Conservation (phyloP, 2,888 invertebrate species). For the Mactromeris polynyma region DNA sequence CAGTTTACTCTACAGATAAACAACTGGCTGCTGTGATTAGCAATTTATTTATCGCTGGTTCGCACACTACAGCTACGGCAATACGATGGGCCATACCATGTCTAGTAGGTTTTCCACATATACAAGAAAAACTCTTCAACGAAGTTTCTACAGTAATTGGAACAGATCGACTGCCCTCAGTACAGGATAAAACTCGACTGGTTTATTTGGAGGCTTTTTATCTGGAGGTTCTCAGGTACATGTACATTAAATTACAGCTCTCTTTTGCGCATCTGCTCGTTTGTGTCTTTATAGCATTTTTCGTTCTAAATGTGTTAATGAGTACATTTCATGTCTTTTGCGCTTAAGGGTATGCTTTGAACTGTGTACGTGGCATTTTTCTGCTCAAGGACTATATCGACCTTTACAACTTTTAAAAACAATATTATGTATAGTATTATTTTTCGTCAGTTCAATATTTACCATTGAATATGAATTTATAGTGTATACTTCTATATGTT, state of each 20-base stretch:
- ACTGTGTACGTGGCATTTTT: too few species aligned
- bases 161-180: slow-evolving; percentile 54
- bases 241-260: neutral
- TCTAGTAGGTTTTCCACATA: slow-evolving; percentile 92
- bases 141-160: slow-evolving; percentile 84
- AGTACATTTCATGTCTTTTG: too few species aligned
- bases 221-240: slow-evolving; percentile 77
- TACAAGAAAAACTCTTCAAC: slow-evolving; percentile 64
- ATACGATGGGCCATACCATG: slow-evolving; percentile 94
- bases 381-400: too few species aligned
- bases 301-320: too few species aligned
- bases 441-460: too few species aligned
- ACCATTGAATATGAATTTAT: too few species aligned
- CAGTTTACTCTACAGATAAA: neutral
- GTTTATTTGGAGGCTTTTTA: slow-evolving; percentile 79
- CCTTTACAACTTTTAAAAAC: too few species aligned
- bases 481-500: too few species aligned
- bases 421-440: too few species aligned
- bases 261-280: too few species aligned
- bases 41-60: slow-evolving; percentile 75
- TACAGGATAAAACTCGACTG: slow-evolving; percentile 67
- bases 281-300: too few species aligned
- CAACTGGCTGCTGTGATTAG: slow-evolving; percentile 49
- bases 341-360: too few species aligned
- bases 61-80: slow-evolving; percentile 93